Conservation (phyloP, 2,113 vertebrate species). For the Megaleporinus macrocephalus region DNA sequence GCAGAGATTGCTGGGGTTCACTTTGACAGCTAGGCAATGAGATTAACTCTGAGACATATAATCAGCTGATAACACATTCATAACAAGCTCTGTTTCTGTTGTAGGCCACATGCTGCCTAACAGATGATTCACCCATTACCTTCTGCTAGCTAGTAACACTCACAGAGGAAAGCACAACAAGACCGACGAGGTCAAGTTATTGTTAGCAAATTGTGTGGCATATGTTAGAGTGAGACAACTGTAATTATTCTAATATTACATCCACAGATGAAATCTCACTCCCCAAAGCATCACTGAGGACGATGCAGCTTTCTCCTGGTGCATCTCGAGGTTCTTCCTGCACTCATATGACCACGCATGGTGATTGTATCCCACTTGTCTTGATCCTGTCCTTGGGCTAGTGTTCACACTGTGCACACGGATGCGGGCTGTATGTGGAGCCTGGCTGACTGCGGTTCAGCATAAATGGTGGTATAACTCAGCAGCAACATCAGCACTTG, state of each 20-base stretch:
- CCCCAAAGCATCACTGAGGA: neutral
- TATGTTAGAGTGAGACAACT: neutral
- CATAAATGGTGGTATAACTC: conserved; percentile 13
- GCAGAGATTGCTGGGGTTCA: conserved; percentile 69
- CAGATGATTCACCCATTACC: conserved; percentile 42
- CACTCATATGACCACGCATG: neutral
- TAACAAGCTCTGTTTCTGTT: conserved; percentile 59
- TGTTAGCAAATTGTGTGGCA: neutral
- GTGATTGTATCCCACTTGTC: conserved; percentile 9
- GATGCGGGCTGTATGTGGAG: neutral
- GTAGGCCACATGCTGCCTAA: conserved; percentile 49
- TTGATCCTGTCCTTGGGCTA: neutral
- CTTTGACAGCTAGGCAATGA: conserved; percentile 72
- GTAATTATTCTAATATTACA: neutral
- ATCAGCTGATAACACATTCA: conserved; percentile 71
- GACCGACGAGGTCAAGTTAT: neutral
- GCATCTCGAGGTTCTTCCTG: neutral
- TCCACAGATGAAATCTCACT: neutral
- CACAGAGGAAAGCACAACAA: neutral
- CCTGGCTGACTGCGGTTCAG: conserved; percentile 38
- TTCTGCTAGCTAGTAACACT: conserved; percentile 35
- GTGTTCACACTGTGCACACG: neutral
- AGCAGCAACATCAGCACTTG: conserved; percentile 34
- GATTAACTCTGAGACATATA: conserved; percentile 70
- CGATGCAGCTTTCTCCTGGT: neutral